These are phyloP conservation scores for Nesoenas mayeri DNA, from an alignment of 2,113 vertebrate species.

Conservation along the genomic window DNA sequence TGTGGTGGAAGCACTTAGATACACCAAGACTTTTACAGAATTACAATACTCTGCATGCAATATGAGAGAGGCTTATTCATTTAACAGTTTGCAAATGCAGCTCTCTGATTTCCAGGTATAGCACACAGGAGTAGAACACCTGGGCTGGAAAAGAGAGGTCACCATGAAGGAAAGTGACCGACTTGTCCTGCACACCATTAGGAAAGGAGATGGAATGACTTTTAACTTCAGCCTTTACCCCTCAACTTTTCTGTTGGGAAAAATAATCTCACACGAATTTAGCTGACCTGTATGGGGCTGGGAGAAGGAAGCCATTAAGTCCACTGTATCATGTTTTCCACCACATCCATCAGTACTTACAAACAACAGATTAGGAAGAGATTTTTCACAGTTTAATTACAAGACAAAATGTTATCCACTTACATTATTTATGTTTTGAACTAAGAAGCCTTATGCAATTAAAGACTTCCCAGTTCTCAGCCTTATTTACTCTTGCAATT, in stretches of 20 bases:
- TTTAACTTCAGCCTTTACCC: background rate
- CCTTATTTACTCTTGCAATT: background rate
- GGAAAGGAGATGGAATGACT: background rate
- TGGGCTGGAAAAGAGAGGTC: background rate
- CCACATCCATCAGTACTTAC: constrained; percentile 62
- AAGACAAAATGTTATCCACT: background rate
- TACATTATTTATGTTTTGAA: background rate
- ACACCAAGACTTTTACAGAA: constrained; percentile 7
- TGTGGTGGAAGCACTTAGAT: constrained; percentile 51
- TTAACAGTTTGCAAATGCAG: background rate
- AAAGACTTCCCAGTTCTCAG: background rate
- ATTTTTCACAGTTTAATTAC: constrained; percentile 9
- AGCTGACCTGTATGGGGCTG: background rate
- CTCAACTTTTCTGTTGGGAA: background rate
- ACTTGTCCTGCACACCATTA: background rate
- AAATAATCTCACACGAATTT: background rate
- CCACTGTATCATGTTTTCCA: constrained; percentile 45
- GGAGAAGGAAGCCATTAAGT: background rate
- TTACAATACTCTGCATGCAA: background rate
- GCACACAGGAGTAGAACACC: background rate
- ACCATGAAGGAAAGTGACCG: background rate
- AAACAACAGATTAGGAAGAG: constrained; percentile 19
- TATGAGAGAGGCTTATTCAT: background rate
- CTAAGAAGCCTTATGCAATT: background rate
- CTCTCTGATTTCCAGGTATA: background rate